Percentiles rank a stretch among this genome's conserved stretches.
Conservation (phyloP, 2,113 vertebrate genomes). For the Leucopsar rothschildi region DNA sequence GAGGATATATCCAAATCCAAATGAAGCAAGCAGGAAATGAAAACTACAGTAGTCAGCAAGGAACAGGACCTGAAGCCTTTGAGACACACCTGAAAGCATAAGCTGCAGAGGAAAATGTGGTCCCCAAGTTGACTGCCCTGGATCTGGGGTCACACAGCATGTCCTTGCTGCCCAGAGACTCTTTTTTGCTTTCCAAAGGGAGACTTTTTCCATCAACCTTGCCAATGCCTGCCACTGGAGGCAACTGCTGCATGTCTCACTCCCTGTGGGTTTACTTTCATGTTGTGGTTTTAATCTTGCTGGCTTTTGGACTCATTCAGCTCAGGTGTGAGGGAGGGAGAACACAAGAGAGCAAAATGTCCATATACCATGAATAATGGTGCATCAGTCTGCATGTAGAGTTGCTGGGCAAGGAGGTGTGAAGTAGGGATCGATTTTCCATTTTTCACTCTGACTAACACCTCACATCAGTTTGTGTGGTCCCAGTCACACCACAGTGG, state of each 20-base stretch:
- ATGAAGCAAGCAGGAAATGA: background rate
- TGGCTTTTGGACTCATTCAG: background rate
- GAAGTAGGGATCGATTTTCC: background rate
- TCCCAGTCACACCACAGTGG: background rate
- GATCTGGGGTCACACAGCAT: background rate
- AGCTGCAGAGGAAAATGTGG: background rate
- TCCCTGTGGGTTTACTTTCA: background rate
- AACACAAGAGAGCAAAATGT: background rate
- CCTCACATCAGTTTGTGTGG: background rate
- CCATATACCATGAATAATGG: accelerated
- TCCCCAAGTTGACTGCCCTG: background rate
- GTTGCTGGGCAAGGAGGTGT: background rate
- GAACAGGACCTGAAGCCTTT: background rate
- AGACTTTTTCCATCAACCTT: background rate
- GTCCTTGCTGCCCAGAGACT: background rate
- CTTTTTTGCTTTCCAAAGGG: background rate
- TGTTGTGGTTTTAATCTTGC: background rate
- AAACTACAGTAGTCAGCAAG: background rate
- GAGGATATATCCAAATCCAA: background rate
- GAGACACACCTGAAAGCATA: background rate
- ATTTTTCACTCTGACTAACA: background rate
- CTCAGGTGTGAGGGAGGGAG: background rate
- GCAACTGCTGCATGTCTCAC: background rate
- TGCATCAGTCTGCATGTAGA: background rate
- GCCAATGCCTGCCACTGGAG: background rate